Evolutionary conservation across 2,888 invertebrate genomes (phyloP), one percentile per base, ranked within the genome.

Genomic region (Andrena praecox): DNA sequence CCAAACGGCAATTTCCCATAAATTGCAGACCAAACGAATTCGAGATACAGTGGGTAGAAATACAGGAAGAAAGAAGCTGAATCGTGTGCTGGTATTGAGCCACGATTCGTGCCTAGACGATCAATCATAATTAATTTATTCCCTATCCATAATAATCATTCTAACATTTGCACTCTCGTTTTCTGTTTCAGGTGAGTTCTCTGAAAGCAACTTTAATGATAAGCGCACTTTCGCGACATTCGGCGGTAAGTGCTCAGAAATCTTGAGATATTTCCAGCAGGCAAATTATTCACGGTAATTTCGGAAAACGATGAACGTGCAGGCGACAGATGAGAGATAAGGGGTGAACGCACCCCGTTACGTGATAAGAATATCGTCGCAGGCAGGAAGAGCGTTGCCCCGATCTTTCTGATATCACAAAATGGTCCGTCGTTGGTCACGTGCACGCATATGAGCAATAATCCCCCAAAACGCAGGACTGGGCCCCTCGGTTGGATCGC

Each of bases 141-240:
- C 2, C 10, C 2, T 12, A 20, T 27, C 16, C 24, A 6, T 29
- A 70, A 20, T 52, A 69, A 20, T 33, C 6, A 8, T 27, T 24
- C 33, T 71, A 62, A 79, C 20, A 10, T 31, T 54, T 12, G 3
- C 50, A 12, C 64, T 64, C 56, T 67, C 42, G 8, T 52, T 80
- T 81, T 83, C 62, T 77, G 83, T 90, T 88, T 64, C 85, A 90
- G 90, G 90, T 88, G 77, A 90, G 91, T 85, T 69, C 77, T 31
- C 48, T 2, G 10, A n/a, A 62, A 7, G 6, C 16, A 12, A 2
- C 12, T 33, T 31, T 60, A 50, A 6, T 8, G 20, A 12, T 20
- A 35, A 27, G 2, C 8, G 8, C 8, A 2, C 5, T 52, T 24
- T 24, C 33, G 8, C 10, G 50, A 27, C 10, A 35, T 69, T 68